Evolutionary conservation across 2,797 vertebrate genomes (phyloP).

Genomic region (Schizopygopsis malacanthus): DNA sequence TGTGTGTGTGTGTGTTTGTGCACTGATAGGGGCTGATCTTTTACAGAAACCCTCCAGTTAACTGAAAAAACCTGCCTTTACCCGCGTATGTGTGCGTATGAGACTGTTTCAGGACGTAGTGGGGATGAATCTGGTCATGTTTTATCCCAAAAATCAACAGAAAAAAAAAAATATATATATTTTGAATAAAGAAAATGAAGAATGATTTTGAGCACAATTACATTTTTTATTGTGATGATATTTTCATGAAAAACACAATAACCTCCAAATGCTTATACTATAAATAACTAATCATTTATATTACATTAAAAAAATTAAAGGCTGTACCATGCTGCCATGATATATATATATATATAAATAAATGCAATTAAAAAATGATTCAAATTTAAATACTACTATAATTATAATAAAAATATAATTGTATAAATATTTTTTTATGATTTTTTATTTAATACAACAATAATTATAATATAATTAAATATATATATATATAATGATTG

Average conservation of each 20-base stretch:
- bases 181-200: not conserved
- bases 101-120: constrained; percentile 38
- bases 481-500: not conserved
- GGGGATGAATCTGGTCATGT: constrained; percentile 32
- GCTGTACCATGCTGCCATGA: not conserved
- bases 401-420: not conserved
- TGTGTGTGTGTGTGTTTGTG: constrained; percentile 29
- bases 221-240: not conserved
- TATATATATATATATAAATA: not conserved
- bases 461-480: not conserved
- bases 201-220: not conserved
- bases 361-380: not conserved
- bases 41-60: constrained; percentile 54
- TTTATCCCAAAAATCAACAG: constrained; percentile 24
- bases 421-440: not conserved
- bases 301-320: not conserved
- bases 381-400: not conserved
- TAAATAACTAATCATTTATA: not conserved
- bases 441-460: not conserved
- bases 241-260: not conserved
- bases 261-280: not conserved
- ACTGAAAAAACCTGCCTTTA: constrained; percentile 58
- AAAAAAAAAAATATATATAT: not conserved
- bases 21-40: constrained; percentile 42
- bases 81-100: constrained; percentile 40